A percentile compares a stretch with the other conserved stretches of the same genome.
phyloP scores from a whole-genome alignment of 2,113 vertebrate species.

The Todiramphus chloris region DNA sequence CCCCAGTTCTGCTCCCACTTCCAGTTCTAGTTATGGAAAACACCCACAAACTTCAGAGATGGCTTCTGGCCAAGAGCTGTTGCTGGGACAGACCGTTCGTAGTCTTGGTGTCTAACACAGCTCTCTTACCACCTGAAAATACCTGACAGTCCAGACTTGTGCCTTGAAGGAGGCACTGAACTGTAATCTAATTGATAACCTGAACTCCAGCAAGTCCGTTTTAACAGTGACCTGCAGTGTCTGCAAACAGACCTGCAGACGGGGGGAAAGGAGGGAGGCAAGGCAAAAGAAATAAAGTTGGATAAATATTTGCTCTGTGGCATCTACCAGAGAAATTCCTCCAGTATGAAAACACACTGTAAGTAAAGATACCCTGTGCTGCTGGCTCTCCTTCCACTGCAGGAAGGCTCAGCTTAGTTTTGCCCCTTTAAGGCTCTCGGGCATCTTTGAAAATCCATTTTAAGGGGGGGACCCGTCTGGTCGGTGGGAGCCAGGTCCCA shows the following conservation, averaged over 20 bases:
- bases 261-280: neutral
- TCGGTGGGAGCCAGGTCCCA: neutral
- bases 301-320: constrained; percentile 62
- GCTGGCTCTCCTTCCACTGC: neutral
- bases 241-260: neutral
- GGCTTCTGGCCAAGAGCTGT: neutral
- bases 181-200: neutral
- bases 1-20: neutral
- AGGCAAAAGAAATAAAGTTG: constrained; percentile 35
- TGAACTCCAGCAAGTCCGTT: neutral
- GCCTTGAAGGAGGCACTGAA: neutral
- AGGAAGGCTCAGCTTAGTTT: neutral
- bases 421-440: neutral
- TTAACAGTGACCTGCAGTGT: constrained; percentile 32
- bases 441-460: neutral
- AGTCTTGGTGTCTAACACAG: neutral
- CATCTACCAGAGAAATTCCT: constrained; percentile 46
- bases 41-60: neutral
- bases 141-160: accelerated
- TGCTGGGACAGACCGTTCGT: neutral
- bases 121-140: neutral
- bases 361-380: constrained; percentile 47
- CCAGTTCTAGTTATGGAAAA: neutral
- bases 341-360: constrained; percentile 11
- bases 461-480: accelerated